phyloP scores from a whole-genome alignment of 2,113 vertebrate species.

The Geococcyx californianus region DNA sequence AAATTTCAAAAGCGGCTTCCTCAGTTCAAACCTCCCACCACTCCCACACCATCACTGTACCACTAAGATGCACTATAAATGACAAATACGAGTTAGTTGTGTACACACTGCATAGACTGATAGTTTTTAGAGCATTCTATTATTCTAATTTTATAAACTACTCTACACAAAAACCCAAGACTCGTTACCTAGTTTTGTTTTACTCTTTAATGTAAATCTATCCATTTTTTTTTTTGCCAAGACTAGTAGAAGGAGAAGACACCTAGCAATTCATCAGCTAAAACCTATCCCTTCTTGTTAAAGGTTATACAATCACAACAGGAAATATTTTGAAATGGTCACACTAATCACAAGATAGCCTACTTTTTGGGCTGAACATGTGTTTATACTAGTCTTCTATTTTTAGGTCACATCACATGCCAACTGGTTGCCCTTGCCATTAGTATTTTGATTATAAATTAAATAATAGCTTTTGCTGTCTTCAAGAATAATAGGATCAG shows the following conservation, averaged over 20 bases:
- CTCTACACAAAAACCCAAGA: neutral
- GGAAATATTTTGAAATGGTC: conserved; percentile 65
- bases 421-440: neutral
- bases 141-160: neutral
- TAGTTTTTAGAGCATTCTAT: neutral
- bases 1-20: conserved; percentile 23
- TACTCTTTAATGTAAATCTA: neutral
- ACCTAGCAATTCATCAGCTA: neutral
- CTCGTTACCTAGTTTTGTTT: neutral
- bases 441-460: neutral
- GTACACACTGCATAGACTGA: neutral
- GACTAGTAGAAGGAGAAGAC: neutral
- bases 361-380: neutral
- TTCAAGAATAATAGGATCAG: neutral
- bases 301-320: conserved; percentile 35
- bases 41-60: neutral
- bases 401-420: conserved; percentile 24
- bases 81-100: neutral
- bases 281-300: neutral
- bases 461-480: neutral
- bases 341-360: conserved; percentile 47
- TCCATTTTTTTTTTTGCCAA: neutral
- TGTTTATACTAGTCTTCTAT: conserved; percentile 3
- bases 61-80: neutral
- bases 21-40: neutral